phyloP scores from a whole-genome alignment of 2,113 vertebrate species.

The Notiomystis cincta region DNA sequence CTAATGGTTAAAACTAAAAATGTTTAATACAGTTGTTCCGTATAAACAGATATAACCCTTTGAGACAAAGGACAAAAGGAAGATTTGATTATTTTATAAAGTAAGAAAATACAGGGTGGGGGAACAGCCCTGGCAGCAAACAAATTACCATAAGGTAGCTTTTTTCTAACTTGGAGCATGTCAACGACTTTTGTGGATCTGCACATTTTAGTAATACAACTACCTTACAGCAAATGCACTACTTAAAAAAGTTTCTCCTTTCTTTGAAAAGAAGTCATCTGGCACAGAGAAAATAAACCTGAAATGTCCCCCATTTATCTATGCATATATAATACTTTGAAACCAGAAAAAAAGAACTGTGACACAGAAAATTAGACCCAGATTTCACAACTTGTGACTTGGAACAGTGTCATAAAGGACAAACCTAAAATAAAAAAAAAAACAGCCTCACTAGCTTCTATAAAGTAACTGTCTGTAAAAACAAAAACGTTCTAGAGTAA shows the following conservation, averaged over 20 bases:
- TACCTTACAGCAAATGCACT: background rate
- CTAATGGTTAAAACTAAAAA: background rate
- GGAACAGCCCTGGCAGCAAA: background rate
- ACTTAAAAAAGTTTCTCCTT: background rate
- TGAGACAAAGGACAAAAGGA: background rate
- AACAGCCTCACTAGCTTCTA: background rate
- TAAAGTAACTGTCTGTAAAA: background rate
- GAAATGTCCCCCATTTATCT: background rate
- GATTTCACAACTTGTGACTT: background rate
- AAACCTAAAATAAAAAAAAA: background rate
- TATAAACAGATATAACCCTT: background rate
- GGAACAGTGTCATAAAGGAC: background rate
- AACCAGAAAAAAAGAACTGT: background rate
- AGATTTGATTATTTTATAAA: background rate
- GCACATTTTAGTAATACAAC: background rate
- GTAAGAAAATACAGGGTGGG: background rate
- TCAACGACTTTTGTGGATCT: background rate
- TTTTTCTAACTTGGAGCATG: background rate
- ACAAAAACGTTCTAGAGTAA: background rate
- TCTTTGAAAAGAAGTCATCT: background rate
- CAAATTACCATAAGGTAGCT: background rate
- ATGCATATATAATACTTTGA: background rate
- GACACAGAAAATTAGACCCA: background rate
- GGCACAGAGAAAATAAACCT: background rate
- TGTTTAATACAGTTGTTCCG: background rate